Percentiles rank a stretch among this genome's conserved stretches.
Conservation (phyloP, 2,888 invertebrate genomes). For the Cryptocheilus praepositus region DNA sequence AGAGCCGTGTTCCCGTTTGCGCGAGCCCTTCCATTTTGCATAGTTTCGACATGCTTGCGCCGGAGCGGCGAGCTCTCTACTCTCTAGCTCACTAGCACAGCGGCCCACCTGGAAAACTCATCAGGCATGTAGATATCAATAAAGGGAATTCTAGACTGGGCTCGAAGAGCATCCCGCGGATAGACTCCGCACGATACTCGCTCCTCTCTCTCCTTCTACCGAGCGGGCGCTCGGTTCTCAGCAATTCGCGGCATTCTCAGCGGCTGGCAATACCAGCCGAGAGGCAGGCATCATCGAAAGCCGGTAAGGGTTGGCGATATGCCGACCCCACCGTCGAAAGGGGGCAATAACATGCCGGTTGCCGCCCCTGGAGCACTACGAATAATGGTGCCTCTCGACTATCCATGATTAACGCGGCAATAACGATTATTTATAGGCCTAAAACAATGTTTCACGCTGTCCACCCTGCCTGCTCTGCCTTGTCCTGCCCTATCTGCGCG, state of each 20-base stretch:
- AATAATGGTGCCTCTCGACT: constrained; percentile 68
- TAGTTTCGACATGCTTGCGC: constrained; percentile 5
- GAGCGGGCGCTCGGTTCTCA: constrained; percentile 62
- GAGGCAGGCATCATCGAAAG: constrained; percentile 38
- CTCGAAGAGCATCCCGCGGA: constrained; percentile 43
- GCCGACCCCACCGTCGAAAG: constrained; percentile 56
- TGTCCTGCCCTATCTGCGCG: constrained; percentile 17
- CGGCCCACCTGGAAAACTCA: constrained; percentile 54
- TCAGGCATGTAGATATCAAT: constrained; percentile 69
- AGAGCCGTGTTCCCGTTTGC: no score
- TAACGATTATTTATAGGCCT: constrained; percentile 72
- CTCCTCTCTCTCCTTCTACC: constrained; percentile 11
- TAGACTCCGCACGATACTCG: constrained; percentile 28
- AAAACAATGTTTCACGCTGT: constrained; percentile 72
- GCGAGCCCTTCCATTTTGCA: neutral
- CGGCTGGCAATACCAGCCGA: constrained; percentile 57
- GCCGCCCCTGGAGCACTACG: constrained; percentile 50
- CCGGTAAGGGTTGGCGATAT: constrained; percentile 63
- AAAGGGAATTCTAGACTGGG: constrained; percentile 64
- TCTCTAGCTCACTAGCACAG: constrained; percentile 2
- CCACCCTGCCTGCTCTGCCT: constrained; percentile 48
- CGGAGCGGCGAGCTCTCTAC: neutral
- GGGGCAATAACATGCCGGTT: constrained; percentile 66
- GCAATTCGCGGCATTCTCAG: constrained; percentile 67
- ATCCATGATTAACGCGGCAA: constrained; percentile 72